Percentiles rank a stretch among this genome's conserved stretches.
Conservation (phyloP, 2,113 vertebrate species). For the Menura novaehollandiae region DNA sequence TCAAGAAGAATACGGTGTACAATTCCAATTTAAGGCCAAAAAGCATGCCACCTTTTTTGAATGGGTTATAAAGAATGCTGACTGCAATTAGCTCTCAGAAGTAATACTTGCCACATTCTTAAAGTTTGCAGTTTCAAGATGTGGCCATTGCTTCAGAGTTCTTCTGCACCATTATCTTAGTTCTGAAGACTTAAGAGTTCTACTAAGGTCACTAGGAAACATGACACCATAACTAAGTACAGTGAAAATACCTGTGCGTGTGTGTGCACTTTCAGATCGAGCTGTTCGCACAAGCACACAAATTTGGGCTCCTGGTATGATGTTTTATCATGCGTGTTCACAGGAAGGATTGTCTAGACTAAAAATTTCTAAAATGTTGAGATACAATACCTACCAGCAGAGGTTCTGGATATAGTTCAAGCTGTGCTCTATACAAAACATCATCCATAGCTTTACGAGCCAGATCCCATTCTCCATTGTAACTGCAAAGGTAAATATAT, state of each 20-base stretch:
- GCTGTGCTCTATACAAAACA: constrained; percentile 90
- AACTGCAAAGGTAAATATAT: constrained; percentile 73
- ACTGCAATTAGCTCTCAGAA: not conserved
- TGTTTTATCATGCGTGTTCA: rapidly evolving
- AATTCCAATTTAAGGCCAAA: not conserved
- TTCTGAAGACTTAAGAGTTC: not conserved
- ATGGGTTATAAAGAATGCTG: not conserved
- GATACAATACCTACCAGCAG: constrained; percentile 83
- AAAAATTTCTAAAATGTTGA: not conserved
- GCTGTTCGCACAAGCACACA: not conserved
- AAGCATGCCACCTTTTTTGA: not conserved
- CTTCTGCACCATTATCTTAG: not conserved
- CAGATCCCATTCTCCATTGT: constrained; percentile 93
- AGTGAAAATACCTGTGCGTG: not conserved
- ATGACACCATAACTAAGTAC: not conserved
- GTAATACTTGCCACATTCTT: not conserved
- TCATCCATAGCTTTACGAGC: constrained; percentile 96
- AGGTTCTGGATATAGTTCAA: constrained; percentile 94
- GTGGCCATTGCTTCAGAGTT: not conserved
- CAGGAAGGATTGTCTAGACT: not conserved
- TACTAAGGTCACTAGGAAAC: not conserved
- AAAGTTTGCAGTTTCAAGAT: not conserved
- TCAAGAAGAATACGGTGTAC: not conserved
- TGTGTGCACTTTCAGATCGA: not conserved
- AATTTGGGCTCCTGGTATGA: not conserved